Evolutionary conservation across 2,888 invertebrate species (phyloP).

Genomic region (Folsomia manolachei): DNA sequence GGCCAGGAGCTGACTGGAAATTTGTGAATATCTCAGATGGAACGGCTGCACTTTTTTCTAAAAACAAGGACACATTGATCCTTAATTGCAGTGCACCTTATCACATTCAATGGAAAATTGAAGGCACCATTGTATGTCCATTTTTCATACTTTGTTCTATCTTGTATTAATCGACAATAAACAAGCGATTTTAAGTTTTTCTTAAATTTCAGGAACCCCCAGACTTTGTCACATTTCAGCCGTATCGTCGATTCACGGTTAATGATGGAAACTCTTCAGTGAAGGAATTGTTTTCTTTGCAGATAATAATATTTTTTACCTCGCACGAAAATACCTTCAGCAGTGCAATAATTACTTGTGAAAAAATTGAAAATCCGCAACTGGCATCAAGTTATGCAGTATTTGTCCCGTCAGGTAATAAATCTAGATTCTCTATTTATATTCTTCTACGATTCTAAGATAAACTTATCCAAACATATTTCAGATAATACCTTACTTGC

Average conservation of each 20-base stretch:
- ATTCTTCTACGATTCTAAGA: too few relatives aligned
- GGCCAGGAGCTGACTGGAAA: background rate
- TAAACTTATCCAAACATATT: too few relatives aligned
- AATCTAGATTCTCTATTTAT: too few relatives aligned
- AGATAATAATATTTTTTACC: background rate
- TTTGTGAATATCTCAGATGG: background rate
- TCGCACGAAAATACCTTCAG: background rate
- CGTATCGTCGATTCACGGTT: background rate
- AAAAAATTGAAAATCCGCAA: background rate
- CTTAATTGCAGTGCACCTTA: conserved; percentile 19
- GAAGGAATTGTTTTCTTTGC: background rate
- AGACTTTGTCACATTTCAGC: conserved; percentile 25
- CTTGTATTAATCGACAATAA: background rate
- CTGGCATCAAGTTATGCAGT: background rate
- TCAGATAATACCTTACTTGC: background rate
- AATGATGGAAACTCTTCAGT: background rate
- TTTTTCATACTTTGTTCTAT: background rate
- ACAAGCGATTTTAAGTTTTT: background rate
- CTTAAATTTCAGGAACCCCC: conserved; percentile 8
- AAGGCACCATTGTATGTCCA: conserved; percentile 22
- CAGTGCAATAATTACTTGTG: background rate
- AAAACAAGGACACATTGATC: background rate
- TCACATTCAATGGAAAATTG: conserved; percentile 29
- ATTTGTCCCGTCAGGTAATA: background rate
- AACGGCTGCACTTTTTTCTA: background rate